Evolutionary conservation across 2,113 vertebrate genomes (phyloP).

Genomic region (Halichoerus grypus): DNA sequence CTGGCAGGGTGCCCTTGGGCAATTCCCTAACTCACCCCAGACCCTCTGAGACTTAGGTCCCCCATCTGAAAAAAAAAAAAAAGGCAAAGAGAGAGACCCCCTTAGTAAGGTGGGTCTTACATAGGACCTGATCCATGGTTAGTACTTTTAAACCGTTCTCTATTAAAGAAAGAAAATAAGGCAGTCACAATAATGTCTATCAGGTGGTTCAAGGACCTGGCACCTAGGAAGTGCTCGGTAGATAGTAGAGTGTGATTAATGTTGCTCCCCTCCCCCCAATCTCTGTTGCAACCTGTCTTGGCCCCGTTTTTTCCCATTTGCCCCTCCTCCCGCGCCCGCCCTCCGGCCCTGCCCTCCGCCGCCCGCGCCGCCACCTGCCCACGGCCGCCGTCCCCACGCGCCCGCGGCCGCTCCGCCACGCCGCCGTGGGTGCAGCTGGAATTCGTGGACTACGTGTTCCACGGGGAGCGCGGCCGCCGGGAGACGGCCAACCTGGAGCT

Average conservation of each 20-base stretch:
- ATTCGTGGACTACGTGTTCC: slow-evolving; percentile 97
- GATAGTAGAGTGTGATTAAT: background rate
- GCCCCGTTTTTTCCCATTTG: background rate
- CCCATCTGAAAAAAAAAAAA: background rate
- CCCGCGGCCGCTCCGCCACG: accelerated
- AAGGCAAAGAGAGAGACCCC: background rate
- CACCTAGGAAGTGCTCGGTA: background rate
- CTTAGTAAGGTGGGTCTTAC: background rate
- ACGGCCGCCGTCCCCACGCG: background rate
- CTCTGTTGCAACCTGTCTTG: background rate
- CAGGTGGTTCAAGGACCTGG: background rate
- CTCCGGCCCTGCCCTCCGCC: background rate
- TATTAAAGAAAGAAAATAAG: slow-evolving; percentile 25
- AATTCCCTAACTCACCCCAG: background rate
- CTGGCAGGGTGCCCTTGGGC: background rate
- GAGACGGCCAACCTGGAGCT: slow-evolving; percentile 98
- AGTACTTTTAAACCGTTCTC: background rate
- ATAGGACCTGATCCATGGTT: background rate
- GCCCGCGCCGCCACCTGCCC: background rate
- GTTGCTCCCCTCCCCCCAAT: background rate
- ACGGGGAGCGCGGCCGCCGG: slow-evolving; percentile 95
- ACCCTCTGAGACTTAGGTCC: background rate
- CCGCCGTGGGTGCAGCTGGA: slow-evolving; percentile 90
- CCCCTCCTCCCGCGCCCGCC: background rate
- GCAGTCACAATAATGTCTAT: background rate